Evolutionary conservation across 2,888 invertebrate genomes (phyloP).

Genomic region (Stomorhina lunata): DNA sequence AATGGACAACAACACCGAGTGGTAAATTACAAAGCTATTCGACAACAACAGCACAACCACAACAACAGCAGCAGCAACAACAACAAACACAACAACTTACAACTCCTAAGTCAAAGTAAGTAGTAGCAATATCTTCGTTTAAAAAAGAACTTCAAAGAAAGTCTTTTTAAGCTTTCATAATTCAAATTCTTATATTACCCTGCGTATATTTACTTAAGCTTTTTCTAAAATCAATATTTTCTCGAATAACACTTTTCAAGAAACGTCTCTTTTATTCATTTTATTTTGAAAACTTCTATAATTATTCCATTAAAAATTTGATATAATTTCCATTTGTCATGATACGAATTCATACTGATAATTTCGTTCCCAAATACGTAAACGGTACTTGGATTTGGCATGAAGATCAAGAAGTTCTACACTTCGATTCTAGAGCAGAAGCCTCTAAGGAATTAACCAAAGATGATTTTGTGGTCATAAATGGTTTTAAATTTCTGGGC

Average conservation of each 20-base stretch:
- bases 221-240: background rate
- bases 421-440: conserved; percentile 69
- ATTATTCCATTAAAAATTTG: background rate
- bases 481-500: conserved; percentile 73
- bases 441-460: conserved; percentile 35
- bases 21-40: conserved; percentile 88
- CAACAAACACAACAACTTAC: conserved; percentile 71
- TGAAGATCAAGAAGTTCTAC: conserved; percentile 67
- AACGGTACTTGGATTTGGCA: conserved; percentile 77
- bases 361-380: conserved; percentile 72
- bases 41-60: conserved; percentile 71
- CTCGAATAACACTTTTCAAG: background rate
- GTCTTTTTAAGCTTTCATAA: too few species aligned
- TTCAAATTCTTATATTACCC: too few species aligned
- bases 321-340: conserved; percentile 44
- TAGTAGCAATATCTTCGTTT: conserved; percentile 22
- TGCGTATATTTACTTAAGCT: background rate
- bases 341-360: conserved; percentile 72
- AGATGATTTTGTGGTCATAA: conserved; percentile 69
- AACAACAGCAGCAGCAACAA: conserved; percentile 71
- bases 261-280: background rate
- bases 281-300: background rate
- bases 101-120: conserved; percentile 76
- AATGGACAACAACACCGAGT: conserved; percentile 84
- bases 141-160: background rate